Percentiles rank a stretch among this genome's conserved stretches.
phyloP scores from a whole-genome alignment of 2,888 invertebrate species.

The Lithosia quadra region DNA sequence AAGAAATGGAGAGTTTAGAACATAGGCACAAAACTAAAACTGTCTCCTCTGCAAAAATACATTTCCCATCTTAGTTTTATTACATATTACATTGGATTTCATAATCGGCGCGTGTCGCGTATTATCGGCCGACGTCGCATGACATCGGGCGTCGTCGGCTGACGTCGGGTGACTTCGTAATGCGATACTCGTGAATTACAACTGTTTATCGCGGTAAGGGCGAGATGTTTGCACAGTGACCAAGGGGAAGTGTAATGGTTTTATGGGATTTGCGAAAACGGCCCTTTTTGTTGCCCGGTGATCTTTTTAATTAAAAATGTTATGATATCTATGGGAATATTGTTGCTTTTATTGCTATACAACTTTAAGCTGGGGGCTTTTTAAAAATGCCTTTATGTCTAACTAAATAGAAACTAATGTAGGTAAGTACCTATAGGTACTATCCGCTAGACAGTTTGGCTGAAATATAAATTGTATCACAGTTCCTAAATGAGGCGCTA shows the following conservation, averaged over 20 bases:
- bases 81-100: constrained; percentile 72
- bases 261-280: constrained; percentile 73
- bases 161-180: constrained; percentile 62
- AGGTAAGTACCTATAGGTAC: too few relatives aligned
- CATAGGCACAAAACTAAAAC: constrained; percentile 29
- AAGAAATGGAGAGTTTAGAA: not conserved
- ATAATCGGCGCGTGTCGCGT: constrained; percentile 82
- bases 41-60: constrained; percentile 47
- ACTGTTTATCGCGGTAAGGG: constrained; percentile 78
- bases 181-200: constrained; percentile 82
- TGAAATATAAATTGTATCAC: not conserved
- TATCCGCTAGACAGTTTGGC: not conserved
- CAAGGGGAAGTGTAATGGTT: constrained; percentile 66
- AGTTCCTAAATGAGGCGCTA: not conserved
- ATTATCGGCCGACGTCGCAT: constrained; percentile 77
- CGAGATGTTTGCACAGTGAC: constrained; percentile 53
- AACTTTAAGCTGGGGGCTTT: not conserved
- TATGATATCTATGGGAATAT: constrained; percentile 27
- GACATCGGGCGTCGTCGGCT: constrained; percentile 32
- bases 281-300: constrained; percentile 57
- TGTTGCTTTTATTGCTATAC: constrained; percentile 3
- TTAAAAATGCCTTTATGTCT: not conserved
- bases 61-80: constrained; percentile 44
- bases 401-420: too few relatives aligned
- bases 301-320: constrained; percentile 54